Evolutionary conservation across 2,113 vertebrate genomes (phyloP), one percentile per base, ranked within the genome.

Genomic region (Microcebus griseorufus): DNA sequence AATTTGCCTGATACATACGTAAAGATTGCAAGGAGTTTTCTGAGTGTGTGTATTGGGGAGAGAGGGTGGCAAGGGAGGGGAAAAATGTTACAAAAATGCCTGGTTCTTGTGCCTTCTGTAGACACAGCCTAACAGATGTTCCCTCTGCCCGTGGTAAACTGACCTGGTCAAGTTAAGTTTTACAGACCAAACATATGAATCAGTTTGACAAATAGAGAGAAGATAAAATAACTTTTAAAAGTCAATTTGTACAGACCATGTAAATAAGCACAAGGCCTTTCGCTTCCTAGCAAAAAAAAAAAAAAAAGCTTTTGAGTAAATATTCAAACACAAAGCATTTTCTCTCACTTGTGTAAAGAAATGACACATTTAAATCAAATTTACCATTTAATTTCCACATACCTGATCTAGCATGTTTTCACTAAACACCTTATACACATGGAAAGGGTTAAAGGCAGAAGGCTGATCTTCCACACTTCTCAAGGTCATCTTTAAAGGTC

Each of bases 391-490:
- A 75, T 93, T 95, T 97, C 91, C 62, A 99, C 99, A 96, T 97
- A 99, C 99, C 99, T 99, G 99, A 98, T 99, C 98, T 92, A 99
- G 98, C 92, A 99, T 98, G 96, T 98, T 99, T 67, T 92, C 98
- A 97, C 98, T 99, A 86, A 99, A 98, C 5, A 98, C 98, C 82
- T 98, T 98, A 97, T 99, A 99, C 91, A 99, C 98, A 17, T 98
- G 93, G 87, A 99, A 98, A 83, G 99, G 99, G 97, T 99, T 99
- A 98, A 99, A 99, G 88, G 58, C 48, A 87, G 48, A 83, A 60
- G 97, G 82, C 29, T 87, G 93, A 58, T 97, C 90, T 60, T 97
- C 97, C 96, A 25, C 45, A 96, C 64, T 97, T 73, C 48, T 96
- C 93, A 98, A 97, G 7, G 95, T 98, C 89, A 98, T 98, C 94